Base-by-base conservation (phyloP, 2,797 vertebrate species). In the Erithacus rubecula region DNA sequence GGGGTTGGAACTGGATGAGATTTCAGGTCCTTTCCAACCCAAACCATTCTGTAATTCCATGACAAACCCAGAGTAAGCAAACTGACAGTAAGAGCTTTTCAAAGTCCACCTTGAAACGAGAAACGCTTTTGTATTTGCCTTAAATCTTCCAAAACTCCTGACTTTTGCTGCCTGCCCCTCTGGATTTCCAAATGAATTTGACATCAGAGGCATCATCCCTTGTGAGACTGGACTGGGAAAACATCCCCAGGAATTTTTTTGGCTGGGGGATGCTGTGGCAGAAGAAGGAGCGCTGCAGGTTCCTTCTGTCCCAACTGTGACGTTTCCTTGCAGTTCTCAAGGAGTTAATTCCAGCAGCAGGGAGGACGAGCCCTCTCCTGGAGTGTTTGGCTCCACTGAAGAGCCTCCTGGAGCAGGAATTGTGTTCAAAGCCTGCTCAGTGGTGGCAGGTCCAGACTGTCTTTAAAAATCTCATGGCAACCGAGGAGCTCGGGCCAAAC, bases 401-500 rank as follows among this genome's bases (percentile, higher is more conserved):
- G 77, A 84, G 69, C 86, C 75, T 71, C 27, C 15, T 15, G 39
- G 86, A 87, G 89, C 75, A 91, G 92, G 79, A 39, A 44, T 67
- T 65, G 60, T 67, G 44, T 9, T 56, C 21, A 17, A 39, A 51
- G 51, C 36, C 71, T 9, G 1, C 79, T 71, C 69, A 23, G 75
- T 12, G 32, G 19, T 52, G 30, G 5, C 81, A 30, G 68, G 77
- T 79, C 78, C 69, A 87, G 84, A 12, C 53, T 49, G 79, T 12
- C 90, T 93, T 52, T 74, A 89, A 52, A 75, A 55, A 44, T 74
- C 94, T 84, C 94, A 6, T 93, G 46, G 95, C 95, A 96, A 95
- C 95, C 77, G 6, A 23, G 62, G 26, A 58, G 83, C 49, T 5
- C 1, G 49, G 78, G 84, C 93, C 95, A 94, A 90, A 39, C 95